A percentile compares a stretch with the other conserved stretches of the same genome.
Conservation (phyloP, 2,797 vertebrate species). For the Poecilia wingei region DNA sequence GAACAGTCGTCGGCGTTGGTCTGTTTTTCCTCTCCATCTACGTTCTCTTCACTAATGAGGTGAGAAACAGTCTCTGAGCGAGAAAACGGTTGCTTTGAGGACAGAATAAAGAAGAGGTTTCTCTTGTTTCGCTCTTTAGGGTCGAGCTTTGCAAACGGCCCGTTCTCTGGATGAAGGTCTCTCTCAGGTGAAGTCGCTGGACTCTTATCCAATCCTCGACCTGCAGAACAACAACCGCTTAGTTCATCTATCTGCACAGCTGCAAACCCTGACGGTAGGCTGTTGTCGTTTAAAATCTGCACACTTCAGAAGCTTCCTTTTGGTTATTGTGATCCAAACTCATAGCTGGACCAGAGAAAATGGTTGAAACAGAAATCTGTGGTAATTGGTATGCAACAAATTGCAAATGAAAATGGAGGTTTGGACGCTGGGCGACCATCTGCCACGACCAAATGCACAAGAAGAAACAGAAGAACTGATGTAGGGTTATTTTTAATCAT, state of each 20-base stretch:
- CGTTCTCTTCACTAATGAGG: slow-evolving; percentile 96
- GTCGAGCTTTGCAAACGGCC: slow-evolving; percentile 86
- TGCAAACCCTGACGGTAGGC: slow-evolving; percentile 87
- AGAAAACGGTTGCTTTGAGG: neutral
- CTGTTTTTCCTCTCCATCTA: slow-evolving; percentile 91
- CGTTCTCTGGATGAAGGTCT: slow-evolving; percentile 90
- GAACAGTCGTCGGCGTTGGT: slow-evolving; percentile 85
- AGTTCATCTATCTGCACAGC: slow-evolving; percentile 86
- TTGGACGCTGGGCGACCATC: neutral
- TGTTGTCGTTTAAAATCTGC: neutral
- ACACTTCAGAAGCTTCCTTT: too few species aligned
- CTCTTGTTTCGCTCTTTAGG: slow-evolving; percentile 71
- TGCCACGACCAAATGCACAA: neutral
- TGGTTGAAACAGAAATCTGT: neutral
- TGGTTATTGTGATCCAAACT: neutral
- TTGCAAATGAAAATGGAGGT: neutral
- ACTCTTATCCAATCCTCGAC: slow-evolving; percentile 75
- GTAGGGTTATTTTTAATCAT: neutral
- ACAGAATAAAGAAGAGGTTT: neutral
- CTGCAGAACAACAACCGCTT: slow-evolving; percentile 86
- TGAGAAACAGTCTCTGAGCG: slow-evolving; percentile 22
- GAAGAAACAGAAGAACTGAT: neutral
- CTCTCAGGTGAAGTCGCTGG: slow-evolving; percentile 85
- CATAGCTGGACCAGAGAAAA: neutral
- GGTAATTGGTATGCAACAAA: neutral